Evolutionary conservation across 2,888 invertebrate genomes (phyloP).

Genomic region (Dione vanillae): DNA sequence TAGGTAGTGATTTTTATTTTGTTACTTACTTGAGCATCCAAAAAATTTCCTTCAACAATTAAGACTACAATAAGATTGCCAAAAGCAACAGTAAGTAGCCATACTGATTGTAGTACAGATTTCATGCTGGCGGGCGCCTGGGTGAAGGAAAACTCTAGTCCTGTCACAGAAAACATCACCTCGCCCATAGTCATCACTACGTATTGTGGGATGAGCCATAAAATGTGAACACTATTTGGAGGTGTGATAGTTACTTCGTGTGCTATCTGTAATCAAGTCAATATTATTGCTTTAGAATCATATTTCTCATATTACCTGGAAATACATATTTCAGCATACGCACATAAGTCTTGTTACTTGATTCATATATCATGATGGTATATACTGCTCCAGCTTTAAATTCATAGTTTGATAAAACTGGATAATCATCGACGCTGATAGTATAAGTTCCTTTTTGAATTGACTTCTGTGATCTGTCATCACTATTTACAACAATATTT

Average conservation of each 20-base stretch:
- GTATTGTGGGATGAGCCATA: slow-evolving; percentile 96
- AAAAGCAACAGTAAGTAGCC: slow-evolving; percentile 96
- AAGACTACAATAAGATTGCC: slow-evolving; percentile 97
- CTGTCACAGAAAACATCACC: slow-evolving; percentile 98
- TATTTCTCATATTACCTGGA: background rate
- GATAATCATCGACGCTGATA: slow-evolving; percentile 62
- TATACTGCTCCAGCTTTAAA: slow-evolving; percentile 88
- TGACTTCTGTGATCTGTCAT: slow-evolving; percentile 54
- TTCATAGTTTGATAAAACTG: slow-evolving; percentile 58
- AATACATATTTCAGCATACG: slow-evolving; percentile 50
- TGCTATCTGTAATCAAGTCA: slow-evolving; percentile 54
- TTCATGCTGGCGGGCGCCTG: slow-evolving; percentile 97
- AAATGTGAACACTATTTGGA: slow-evolving; percentile 90
- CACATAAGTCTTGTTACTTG: slow-evolving; percentile 62
- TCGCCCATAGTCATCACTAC: slow-evolving; percentile 96
- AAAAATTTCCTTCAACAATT: slow-evolving; percentile 90
- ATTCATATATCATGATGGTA: slow-evolving; percentile 78
- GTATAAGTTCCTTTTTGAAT: slow-evolving; percentile 69
- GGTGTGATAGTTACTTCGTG: slow-evolving; percentile 82
- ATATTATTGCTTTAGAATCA: background rate
- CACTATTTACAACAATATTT: slow-evolving; percentile 56
- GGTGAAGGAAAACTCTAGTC: slow-evolving; percentile 97
- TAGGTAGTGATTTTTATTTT: too few species aligned
- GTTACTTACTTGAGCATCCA: slow-evolving; percentile 90
- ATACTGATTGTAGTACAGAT: slow-evolving; percentile 95